A percentile compares a stretch with the other conserved stretches of the same genome.
These are phyloP conservation scores for Liparis tanakae DNA, from an alignment of 2,797 vertebrate genomes.

Conservation along the genomic window DNA sequence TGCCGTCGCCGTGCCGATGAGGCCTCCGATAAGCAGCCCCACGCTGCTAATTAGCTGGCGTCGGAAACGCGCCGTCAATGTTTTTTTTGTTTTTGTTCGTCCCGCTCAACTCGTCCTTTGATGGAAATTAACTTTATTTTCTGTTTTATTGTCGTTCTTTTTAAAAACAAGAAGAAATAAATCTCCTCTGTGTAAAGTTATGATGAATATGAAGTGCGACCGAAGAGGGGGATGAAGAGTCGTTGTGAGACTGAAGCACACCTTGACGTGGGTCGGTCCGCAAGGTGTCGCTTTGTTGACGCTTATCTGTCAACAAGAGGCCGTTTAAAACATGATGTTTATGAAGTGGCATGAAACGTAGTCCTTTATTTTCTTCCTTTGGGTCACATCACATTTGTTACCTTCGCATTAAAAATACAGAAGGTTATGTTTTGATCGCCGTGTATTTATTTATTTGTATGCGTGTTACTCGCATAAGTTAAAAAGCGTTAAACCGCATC, in stretches of 20 bases:
- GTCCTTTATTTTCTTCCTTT: no score
- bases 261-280: not conserved
- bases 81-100: constrained; percentile 57
- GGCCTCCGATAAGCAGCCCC: constrained; percentile 34
- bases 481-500: no score
- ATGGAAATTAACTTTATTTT: constrained; percentile 19
- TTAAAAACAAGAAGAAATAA: constrained; percentile 1
- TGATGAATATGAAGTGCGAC: constrained; percentile 8
- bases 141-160: not conserved
- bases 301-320: not conserved
- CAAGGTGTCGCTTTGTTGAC: not conserved
- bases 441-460: no score
- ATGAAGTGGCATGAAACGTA: no score
- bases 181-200: not conserved
- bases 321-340: not conserved
- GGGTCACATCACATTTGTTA: no score
- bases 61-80: constrained; percentile 24
- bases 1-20: constrained; percentile 30
- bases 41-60: constrained; percentile 57
- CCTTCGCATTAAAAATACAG: no score
- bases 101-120: constrained; percentile 21
- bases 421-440: no score
- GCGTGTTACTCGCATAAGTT: no score
- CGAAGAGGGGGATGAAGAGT: no score
- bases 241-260: not conserved